phyloP scores from a whole-genome alignment of 2,113 vertebrate species.

The Saguinus imperator region DNA sequence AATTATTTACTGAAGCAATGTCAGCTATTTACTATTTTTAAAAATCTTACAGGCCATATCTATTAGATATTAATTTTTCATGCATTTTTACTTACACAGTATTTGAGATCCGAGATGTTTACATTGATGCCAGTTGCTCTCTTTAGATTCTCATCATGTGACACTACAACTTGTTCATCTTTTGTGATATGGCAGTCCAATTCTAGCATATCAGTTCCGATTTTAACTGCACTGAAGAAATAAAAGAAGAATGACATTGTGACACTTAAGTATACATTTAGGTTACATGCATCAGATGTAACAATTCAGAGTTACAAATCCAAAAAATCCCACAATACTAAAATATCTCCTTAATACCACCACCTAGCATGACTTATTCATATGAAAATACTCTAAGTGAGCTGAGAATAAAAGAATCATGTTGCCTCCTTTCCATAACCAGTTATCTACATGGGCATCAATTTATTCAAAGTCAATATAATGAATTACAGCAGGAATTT shows the following conservation, averaged over 20 bases:
- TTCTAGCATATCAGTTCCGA: slow-evolving; percentile 98
- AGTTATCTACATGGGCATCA: background rate
- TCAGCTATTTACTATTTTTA: background rate
- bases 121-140: slow-evolving; percentile 91
- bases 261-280: slow-evolving; percentile 4
- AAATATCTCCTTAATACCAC: slow-evolving; percentile 17
- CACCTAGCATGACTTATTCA: background rate
- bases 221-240: slow-evolving; percentile 89
- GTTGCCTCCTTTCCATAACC: slow-evolving; percentile 19
- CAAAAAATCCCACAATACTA: background rate
- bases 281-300: background rate
- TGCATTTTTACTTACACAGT: slow-evolving; percentile 88
- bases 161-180: slow-evolving; percentile 96
- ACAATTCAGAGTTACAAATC: slow-evolving; percentile 38
- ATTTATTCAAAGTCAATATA: background rate
- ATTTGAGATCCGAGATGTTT: slow-evolving; percentile 90
- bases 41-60: background rate
- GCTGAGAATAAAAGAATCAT: background rate
- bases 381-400: slow-evolving; percentile 21
- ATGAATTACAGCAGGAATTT: background rate
- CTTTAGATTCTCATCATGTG: slow-evolving; percentile 93
- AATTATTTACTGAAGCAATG: background rate
- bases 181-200: slow-evolving; percentile 97
- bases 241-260: slow-evolving; percentile 27
- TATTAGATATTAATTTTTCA: background rate